phyloP scores from a whole-genome alignment of 2,888 invertebrate genomes.

The Serrognathus titanus region DNA sequence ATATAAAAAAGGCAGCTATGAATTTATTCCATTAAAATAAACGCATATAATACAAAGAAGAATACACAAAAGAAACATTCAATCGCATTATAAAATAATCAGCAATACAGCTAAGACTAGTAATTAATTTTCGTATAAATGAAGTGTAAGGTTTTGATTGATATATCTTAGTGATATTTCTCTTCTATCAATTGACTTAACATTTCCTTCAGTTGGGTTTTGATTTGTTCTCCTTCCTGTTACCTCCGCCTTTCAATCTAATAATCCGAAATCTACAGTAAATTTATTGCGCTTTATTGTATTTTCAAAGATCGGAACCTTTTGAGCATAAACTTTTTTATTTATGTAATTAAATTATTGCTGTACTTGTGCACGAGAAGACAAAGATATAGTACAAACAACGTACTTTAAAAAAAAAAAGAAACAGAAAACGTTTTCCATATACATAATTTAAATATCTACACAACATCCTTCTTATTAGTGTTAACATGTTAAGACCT shows the following conservation, averaged over 20 bases:
- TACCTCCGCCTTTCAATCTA: too few relatives aligned
- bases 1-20: constrained; percentile 44
- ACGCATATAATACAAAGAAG: constrained; percentile 34
- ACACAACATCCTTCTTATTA: constrained; percentile 10
- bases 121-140: constrained; percentile 5
- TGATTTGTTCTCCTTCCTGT: too few relatives aligned
- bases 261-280: too few relatives aligned
- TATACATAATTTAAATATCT: constrained; percentile 12
- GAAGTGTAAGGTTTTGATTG: neutral
- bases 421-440: neutral
- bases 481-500: constrained; percentile 13
- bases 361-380: constrained; percentile 15
- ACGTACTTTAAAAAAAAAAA: too few relatives aligned
- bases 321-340: too few relatives aligned
- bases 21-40: constrained; percentile 45
- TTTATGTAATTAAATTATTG: constrained; percentile 12
- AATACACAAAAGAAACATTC: constrained; percentile 31
- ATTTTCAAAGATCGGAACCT: too few relatives aligned
- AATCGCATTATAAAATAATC: neutral
- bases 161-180: constrained; percentile 1
- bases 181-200: too few relatives aligned
- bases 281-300: too few relatives aligned
- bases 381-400: neutral
- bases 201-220: too few relatives aligned
- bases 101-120: constrained; percentile 2